Conservation (phyloP, 2,797 vertebrate genomes). For the Lophius americanus region DNA sequence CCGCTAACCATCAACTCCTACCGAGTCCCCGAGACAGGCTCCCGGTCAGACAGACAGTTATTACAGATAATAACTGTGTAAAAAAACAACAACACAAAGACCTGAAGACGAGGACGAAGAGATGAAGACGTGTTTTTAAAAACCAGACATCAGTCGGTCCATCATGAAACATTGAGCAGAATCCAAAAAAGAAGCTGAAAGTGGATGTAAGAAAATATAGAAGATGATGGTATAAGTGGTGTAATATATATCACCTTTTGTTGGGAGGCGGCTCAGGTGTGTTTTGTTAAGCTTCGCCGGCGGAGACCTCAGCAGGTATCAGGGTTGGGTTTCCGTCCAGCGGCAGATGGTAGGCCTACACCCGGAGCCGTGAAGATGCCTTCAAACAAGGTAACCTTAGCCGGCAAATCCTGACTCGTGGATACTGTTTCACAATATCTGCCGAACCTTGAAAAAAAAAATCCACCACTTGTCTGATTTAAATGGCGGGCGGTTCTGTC, state of each 20-base stretch:
- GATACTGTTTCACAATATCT: conserved; percentile 48
- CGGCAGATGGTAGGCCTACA: conserved; percentile 60
- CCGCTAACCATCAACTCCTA: conserved; percentile 71
- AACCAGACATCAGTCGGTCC: too few species aligned
- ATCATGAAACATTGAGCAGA: too few species aligned
- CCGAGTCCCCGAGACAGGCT: conserved; percentile 39
- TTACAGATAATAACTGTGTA: neutral
- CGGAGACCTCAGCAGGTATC: conserved; percentile 37
- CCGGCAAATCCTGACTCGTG: conserved; percentile 32
- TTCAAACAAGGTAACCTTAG: conserved; percentile 65
- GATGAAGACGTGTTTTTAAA: too few species aligned
- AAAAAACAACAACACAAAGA: neutral
- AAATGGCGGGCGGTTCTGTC: conserved; percentile 24
- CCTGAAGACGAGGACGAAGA: neutral
- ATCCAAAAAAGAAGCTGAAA: neutral
- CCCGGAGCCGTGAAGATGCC: conserved; percentile 45
- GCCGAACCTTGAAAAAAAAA: conserved; percentile 31
- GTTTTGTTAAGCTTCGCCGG: conserved; percentile 52
- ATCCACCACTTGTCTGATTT: conserved; percentile 36
- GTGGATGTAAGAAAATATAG: neutral
- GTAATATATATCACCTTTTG: conserved; percentile 23
- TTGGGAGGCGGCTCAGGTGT: conserved; percentile 50
- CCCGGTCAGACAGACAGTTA: neutral
- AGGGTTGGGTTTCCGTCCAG: conserved; percentile 49
- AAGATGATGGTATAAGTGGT: neutral